Conservation (phyloP, 2,797 vertebrate genomes). For the Crocodylus rhombifer region DNA sequence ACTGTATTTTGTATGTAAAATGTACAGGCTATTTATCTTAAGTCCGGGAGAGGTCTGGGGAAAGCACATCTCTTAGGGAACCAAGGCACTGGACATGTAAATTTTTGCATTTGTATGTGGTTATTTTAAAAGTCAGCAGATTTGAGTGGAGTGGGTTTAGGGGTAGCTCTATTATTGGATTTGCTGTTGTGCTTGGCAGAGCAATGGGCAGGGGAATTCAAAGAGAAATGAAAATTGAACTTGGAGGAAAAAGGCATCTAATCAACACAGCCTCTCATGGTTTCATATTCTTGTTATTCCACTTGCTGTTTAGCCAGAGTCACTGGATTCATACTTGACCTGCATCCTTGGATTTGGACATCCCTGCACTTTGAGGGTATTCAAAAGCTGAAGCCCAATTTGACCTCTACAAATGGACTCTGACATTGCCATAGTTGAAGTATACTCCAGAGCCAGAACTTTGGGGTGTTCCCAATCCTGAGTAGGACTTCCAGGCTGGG, state of each 20-base stretch:
- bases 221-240: constrained; percentile 31
- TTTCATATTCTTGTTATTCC: not conserved
- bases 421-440: not conserved
- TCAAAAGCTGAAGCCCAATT: constrained; percentile 16
- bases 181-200: constrained; percentile 34
- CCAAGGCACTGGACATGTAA: not conserved
- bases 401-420: not conserved
- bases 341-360: constrained; percentile 9
- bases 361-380: not conserved
- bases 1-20: not conserved
- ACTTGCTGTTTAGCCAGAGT: not conserved
- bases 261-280: not conserved
- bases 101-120: not conserved
- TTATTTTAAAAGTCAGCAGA: not conserved
- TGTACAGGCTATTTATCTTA: not conserved
- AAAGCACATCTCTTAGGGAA: constrained; percentile 7
- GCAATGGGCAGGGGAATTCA: not conserved
- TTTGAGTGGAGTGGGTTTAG: constrained; percentile 31
- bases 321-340: not conserved
- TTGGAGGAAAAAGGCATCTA: constrained; percentile 11
- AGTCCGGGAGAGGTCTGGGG: not conserved
- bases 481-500: not conserved
- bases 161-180: not conserved
- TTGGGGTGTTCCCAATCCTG: not conserved
- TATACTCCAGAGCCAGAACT: not conserved